Percentiles rank a stretch among this genome's conserved stretches.
These are phyloP conservation scores for Gortyna flavago DNA, from an alignment of 2,888 invertebrate genomes.

Conservation along the genomic window DNA sequence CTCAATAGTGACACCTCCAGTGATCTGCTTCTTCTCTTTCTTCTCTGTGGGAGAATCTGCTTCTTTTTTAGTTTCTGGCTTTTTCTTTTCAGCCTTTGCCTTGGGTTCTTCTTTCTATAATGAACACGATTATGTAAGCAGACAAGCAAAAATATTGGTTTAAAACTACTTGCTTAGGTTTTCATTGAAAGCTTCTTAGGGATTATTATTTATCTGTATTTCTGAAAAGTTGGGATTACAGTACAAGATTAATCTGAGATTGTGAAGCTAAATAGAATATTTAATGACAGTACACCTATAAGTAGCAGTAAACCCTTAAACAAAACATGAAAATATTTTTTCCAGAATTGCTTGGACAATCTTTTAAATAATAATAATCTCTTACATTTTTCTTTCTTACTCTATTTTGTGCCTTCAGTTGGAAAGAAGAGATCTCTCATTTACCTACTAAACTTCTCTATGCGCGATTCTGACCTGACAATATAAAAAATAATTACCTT, in stretches of 20 bases:
- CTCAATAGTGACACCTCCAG: slow-evolving; percentile 95
- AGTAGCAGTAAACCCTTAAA: not conserved
- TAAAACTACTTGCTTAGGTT: not conserved
- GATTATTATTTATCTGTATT: not conserved
- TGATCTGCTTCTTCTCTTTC: slow-evolving; percentile 89
- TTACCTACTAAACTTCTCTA: not conserved
- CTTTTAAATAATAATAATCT: too few species aligned
- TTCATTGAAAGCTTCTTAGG: too few species aligned
- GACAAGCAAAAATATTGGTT: not conserved
- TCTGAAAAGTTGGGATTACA: not conserved
- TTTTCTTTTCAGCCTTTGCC: slow-evolving; percentile 83
- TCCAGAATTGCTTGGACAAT: not conserved
- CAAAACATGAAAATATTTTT: not conserved
- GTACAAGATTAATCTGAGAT: not conserved
- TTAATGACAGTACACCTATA: not conserved
- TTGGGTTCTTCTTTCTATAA: slow-evolving; percentile 77
- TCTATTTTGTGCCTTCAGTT: not conserved
- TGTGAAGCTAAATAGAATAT: not conserved
- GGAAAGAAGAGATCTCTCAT: not conserved
- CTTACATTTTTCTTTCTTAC: not conserved
- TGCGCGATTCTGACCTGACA: not conserved
- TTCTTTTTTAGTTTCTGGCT: slow-evolving; percentile 80
- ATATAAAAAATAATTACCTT: slow-evolving; percentile 73
- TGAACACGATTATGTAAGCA: not conserved
- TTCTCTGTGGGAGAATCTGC: slow-evolving; percentile 76